Conservation (phyloP, 64 coral and sea anemone genomes). For the Orbicella faveolata region DNA sequence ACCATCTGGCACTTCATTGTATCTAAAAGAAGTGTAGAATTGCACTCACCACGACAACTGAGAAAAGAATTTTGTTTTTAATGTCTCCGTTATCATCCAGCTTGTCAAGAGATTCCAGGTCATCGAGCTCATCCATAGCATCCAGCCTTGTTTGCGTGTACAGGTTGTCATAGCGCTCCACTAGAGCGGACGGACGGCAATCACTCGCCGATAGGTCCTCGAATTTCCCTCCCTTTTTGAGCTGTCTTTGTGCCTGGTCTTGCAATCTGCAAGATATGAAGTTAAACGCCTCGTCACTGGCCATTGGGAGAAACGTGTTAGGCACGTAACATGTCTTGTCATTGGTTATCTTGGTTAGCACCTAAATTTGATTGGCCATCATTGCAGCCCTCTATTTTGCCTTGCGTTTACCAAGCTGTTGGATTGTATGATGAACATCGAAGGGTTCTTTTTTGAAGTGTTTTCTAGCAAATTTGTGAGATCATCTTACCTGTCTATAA, state of each 20-base stretch:
- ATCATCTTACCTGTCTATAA: conserved; percentile 71
- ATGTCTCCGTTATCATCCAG: conserved; percentile 76
- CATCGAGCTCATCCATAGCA: conserved; percentile 79
- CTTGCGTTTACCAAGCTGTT: no score
- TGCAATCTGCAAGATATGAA: conserved; percentile 44
- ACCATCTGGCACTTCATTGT: not conserved
- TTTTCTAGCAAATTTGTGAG: no score
- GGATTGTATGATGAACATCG: no score
- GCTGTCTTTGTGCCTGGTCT: conserved; percentile 84
- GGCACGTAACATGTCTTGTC: no score
- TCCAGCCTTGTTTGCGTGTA: conserved; percentile 86
- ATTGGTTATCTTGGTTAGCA: no score
- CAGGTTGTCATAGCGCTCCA: conserved; percentile 84
- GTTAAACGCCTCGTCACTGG: not conserved
- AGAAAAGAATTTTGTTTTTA: conserved; percentile 89
- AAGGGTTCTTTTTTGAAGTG: no score
- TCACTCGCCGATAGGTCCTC: conserved; percentile 78
- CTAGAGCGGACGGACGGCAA: conserved; percentile 63
- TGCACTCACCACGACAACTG: conserved; percentile 81
- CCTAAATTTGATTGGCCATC: no score
- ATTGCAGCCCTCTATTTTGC: no score
- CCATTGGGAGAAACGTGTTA: no score
- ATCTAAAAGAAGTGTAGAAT: not conserved
- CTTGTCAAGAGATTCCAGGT: conserved; percentile 61
- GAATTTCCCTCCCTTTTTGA: conserved; percentile 88